phyloP scores from a whole-genome alignment of 1,140 invertebrate genomes.

The Antheraea mylitta region DNA sequence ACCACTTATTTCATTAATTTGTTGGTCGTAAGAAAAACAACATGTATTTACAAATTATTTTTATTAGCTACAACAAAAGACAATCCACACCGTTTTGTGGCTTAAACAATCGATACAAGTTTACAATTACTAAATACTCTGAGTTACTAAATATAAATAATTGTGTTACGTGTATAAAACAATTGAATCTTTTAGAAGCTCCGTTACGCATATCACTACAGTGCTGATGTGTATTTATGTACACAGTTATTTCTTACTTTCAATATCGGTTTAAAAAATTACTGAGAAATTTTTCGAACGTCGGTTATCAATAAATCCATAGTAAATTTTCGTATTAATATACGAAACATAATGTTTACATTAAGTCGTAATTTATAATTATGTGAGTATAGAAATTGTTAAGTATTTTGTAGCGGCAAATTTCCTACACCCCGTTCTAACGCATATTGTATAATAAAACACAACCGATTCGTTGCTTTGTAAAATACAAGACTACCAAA shows the following conservation, averaged over 20 bases:
- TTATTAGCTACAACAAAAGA: constrained; percentile 75
- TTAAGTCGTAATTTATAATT: no score
- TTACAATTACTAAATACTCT: constrained; percentile 23
- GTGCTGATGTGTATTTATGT: constrained; percentile 54
- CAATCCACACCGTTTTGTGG: constrained; percentile 31
- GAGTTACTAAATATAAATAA: constrained; percentile 10
- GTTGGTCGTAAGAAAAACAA: constrained; percentile 23
- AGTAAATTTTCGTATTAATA: no score
- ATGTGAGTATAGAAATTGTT: no score
- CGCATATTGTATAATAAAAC: no score
- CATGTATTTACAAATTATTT: constrained; percentile 60
- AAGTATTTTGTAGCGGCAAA: no score
- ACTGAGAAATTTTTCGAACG: no score
- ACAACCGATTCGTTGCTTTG: no score
- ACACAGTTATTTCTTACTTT: constrained; percentile 49
- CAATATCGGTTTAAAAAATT: constrained; percentile 60
- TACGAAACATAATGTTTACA: no score
- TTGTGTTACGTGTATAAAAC: constrained; percentile 68
- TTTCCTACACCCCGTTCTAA: no score
- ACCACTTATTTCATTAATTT: neutral
- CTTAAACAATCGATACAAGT: constrained; percentile 26
- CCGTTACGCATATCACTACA: constrained; percentile 74
- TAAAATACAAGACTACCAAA: no score
- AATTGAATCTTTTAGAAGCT: constrained; percentile 67
- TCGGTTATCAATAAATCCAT: no score